These are phyloP conservation scores for Archocentrus centrarchus DNA, from an alignment of 2,113 vertebrate species.

Conservation along the genomic window DNA sequence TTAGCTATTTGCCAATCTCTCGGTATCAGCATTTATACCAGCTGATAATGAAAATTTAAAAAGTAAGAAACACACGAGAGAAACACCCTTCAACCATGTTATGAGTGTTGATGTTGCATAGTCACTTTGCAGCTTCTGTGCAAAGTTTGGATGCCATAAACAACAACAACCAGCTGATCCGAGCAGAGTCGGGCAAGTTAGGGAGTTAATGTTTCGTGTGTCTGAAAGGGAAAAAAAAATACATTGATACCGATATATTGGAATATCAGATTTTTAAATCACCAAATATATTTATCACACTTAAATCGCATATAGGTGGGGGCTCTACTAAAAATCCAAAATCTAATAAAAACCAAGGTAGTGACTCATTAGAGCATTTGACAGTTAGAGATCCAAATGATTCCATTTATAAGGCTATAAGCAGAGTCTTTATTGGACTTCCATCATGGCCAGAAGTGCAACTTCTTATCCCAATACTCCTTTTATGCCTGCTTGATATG, in stretches of 20 bases:
- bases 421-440: not conserved
- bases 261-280: not conserved
- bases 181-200: too few species aligned
- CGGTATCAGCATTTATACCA: too few species aligned
- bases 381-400: slow-evolving; percentile 6
- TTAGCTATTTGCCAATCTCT: not conserved
- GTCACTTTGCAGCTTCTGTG: too few species aligned
- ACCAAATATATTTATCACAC: not conserved
- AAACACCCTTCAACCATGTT: too few species aligned
- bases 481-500: slow-evolving; percentile 2
- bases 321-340: not conserved
- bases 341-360: not conserved
- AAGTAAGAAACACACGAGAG: too few species aligned
- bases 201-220: not conserved
- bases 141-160: too few species aligned
- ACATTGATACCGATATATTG: not conserved
- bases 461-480: not conserved
- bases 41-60: too few species aligned
- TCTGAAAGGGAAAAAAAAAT: not conserved
- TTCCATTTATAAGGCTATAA: not conserved
- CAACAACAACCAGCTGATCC: too few species aligned
- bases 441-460: not conserved
- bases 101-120: too few species aligned
- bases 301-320: not conserved
- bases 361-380: not conserved